Percentiles rank a stretch among this genome's conserved stretches.
Evolutionary conservation across 2,113 vertebrate genomes (phyloP).

Genomic region (Eulacestoma nigropectus): DNA sequence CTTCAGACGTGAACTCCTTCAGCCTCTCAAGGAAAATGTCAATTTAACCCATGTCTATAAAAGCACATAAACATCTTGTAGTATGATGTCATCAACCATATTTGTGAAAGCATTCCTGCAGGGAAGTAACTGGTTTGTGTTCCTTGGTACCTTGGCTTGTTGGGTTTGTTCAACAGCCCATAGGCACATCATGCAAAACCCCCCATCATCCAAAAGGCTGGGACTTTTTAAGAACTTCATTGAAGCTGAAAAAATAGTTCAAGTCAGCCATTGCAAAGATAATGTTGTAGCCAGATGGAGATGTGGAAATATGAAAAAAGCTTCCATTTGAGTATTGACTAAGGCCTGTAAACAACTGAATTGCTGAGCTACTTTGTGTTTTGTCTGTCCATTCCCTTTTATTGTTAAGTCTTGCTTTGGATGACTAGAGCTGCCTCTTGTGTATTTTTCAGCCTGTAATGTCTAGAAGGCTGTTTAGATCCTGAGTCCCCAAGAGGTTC

Average conservation of each 20-base stretch:
- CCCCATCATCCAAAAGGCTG: background rate
- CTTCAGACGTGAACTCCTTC: background rate
- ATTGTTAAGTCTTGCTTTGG: slow-evolving; percentile 18
- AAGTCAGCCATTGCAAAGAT: background rate
- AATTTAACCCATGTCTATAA: background rate
- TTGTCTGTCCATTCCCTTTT: background rate
- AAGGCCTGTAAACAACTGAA: slow-evolving; percentile 8
- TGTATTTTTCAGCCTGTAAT: slow-evolving; percentile 22
- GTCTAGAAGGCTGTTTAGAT: slow-evolving; percentile 33
- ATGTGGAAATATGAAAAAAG: background rate
- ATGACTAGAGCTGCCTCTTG: slow-evolving; percentile 8
- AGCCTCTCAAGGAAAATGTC: background rate
- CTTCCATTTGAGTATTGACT: background rate
- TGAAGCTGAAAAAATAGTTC: background rate
- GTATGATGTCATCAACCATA: background rate
- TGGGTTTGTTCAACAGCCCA: background rate
- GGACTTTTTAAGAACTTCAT: background rate
- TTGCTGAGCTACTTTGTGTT: slow-evolving; percentile 13
- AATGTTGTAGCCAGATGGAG: background rate
- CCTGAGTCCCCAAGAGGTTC: background rate
- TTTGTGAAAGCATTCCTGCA: background rate
- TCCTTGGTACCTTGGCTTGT: accelerated
- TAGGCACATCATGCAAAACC: background rate
- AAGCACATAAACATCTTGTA: background rate
- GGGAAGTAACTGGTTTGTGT: background rate